phyloP scores from a whole-genome alignment of 2,888 invertebrate genomes.

The Spodoptera picta region DNA sequence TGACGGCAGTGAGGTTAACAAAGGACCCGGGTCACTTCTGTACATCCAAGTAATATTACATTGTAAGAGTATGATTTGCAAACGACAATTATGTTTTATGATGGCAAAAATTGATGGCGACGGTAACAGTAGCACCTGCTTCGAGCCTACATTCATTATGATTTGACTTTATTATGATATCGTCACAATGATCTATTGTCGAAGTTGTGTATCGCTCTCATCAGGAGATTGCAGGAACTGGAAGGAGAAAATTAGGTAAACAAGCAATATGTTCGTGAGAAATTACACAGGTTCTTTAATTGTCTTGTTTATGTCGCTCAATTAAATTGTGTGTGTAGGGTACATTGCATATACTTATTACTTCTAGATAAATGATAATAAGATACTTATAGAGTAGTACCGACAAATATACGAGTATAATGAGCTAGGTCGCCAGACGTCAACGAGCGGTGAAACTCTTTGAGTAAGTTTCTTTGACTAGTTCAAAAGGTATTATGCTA shows the following conservation, averaged over 20 bases:
- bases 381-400: too few species aligned
- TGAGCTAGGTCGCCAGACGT: conserved; percentile 20
- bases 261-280: too few species aligned
- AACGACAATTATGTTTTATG: conserved; percentile 6
- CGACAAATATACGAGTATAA: too few species aligned
- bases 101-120: not conserved
- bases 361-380: too few species aligned
- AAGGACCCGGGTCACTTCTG: conserved; percentile 7
- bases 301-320: too few species aligned
- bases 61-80: conserved; percentile 8
- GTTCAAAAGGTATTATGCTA: too few species aligned
- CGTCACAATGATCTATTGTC: conserved; percentile 2
- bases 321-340: too few species aligned
- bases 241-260: too few species aligned
- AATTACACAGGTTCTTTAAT: too few species aligned
- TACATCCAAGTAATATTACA: conserved; percentile 5
- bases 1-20: conserved; percentile 18
- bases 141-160: not conserved
- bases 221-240: not conserved
- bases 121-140: conserved; percentile 1
- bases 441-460: conserved; percentile 23
- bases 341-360: too few species aligned
- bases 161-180: not conserved
- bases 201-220: not conserved
- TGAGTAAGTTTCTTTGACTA: conserved; percentile 5